phyloP scores from a whole-genome alignment of 2,888 invertebrate genomes.

The Nemurella pictetii region DNA sequence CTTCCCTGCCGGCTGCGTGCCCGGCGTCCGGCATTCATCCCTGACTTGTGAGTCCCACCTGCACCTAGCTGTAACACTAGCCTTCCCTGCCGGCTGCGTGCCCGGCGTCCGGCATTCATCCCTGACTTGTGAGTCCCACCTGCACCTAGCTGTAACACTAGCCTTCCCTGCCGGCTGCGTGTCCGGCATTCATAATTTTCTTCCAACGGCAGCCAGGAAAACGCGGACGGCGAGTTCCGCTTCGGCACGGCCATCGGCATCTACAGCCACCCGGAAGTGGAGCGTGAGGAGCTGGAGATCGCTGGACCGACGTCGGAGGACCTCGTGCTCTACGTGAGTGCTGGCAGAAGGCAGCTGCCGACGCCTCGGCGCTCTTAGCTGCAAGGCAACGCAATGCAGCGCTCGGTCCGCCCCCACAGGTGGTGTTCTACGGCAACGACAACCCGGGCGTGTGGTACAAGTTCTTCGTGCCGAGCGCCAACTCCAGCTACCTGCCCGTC shows the following conservation, averaged over 20 bases:
- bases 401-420: constrained; percentile 44
- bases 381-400: too few relatives aligned
- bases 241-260: constrained; percentile 54
- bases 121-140: too few relatives aligned
- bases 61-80: too few relatives aligned
- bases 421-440: constrained; percentile 59
- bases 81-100: too few relatives aligned
- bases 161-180: too few relatives aligned
- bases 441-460: constrained; percentile 84
- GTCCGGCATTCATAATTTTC: too few relatives aligned
- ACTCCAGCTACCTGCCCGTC: constrained; percentile 58
- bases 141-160: too few relatives aligned
- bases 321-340: constrained; percentile 62
- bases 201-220: constrained; percentile 19
- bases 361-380: not conserved
- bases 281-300: constrained; percentile 61
- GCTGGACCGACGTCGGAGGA: constrained; percentile 65
- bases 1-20: too few relatives aligned
- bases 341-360: too few relatives aligned
- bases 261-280: constrained; percentile 56
- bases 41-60: too few relatives aligned
- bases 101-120: too few relatives aligned
- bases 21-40: too few relatives aligned
- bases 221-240: constrained; percentile 51
- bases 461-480: constrained; percentile 72